Evolutionary conservation across 2,113 vertebrate species (phyloP), one percentile per base, ranked within the genome.

Genomic region (Nesogale talazaci): DNA sequence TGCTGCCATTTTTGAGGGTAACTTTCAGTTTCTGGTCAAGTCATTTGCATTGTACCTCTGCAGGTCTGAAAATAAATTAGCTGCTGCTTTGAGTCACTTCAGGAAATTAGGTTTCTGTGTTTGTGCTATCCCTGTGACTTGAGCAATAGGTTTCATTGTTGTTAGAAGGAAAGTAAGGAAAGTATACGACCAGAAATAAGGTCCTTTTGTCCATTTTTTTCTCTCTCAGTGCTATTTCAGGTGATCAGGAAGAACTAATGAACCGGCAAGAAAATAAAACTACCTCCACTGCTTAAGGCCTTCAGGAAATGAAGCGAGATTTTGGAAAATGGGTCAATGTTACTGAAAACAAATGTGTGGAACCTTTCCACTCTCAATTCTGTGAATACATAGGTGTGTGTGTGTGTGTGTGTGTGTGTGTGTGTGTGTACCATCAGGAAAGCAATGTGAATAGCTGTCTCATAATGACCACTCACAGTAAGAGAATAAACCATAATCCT

Each of bases 101-200:
- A 56, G 63, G 85, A 95, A 96, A 95, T 96, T 93, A 95, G 94
- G 34, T 93, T 95, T 95, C 82, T 80, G 17, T 83, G 40, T 92
- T 93, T 82, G 80, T 80, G 19, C 38, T 86, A 77, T 91, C 93
- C 96, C 79, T 94, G 95, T 79, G 75, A 85, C 89, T 94, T 94
- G 93, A 96, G 82, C 65, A 96, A 34, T 84, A 80, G 87, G 67
- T 89, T 96, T 97, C 91, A 92, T 94, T 95, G 95, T 90, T 91
- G 91, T 95, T 52, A 69, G 82, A 88, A 94, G 57, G 84, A 91
- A 91, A 81, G 59, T 76, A 88, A 94, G 57, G 84, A 91, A 91
- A 81, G 59, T 76, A 22, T 70, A 57, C 75, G 38, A 83, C 14
- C 15, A 78, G 87, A 94, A 96, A 96, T 96, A 87, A 95, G 90